A percentile compares a stretch with the other conserved stretches of the same genome.
Conservation (phyloP, 1,140 invertebrate species). For the Lasioglossum baleicum region DNA sequence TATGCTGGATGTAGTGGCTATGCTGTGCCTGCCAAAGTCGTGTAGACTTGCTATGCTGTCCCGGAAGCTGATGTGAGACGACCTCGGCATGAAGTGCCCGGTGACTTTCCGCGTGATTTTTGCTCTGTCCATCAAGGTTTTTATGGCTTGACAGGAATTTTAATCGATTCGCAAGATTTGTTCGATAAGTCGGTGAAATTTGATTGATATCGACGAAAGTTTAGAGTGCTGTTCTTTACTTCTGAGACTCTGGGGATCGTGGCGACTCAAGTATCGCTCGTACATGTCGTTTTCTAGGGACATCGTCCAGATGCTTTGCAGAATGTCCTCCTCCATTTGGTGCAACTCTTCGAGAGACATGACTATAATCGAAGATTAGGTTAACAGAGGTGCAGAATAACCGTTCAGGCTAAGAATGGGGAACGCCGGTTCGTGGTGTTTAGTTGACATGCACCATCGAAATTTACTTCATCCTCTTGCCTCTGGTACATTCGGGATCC, state of each 20-base stretch:
- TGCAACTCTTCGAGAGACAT: constrained; percentile 61
- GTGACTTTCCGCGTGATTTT: constrained; percentile 46
- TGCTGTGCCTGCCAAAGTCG: constrained; percentile 25
- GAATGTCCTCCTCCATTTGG: constrained; percentile 49
- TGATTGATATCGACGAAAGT: not conserved
- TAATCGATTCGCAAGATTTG: too few species aligned
- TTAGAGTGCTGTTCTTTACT: too few species aligned
- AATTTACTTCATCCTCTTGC: not conserved
- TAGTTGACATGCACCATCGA: not conserved
- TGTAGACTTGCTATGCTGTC: constrained; percentile 39
- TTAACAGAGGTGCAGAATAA: too few species aligned
- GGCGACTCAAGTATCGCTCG: constrained; percentile 62
- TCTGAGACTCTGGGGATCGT: constrained; percentile 61
- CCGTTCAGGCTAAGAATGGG: too few species aligned
- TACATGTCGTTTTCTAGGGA: constrained; percentile 71
- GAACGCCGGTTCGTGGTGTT: too few species aligned
- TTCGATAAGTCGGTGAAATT: not conserved
- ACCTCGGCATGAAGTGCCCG: constrained; percentile 7
- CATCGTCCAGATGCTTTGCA: constrained; percentile 57
- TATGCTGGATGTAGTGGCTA: too few species aligned
- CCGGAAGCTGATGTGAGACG: constrained; percentile 43
- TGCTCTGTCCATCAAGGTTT: constrained; percentile 64
- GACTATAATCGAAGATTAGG: constrained; percentile 45
- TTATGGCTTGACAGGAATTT: too few species aligned
- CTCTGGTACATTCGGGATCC: not conserved